Conservation (phyloP, 2,113 vertebrate species). For the Neotragus pygmaeus region DNA sequence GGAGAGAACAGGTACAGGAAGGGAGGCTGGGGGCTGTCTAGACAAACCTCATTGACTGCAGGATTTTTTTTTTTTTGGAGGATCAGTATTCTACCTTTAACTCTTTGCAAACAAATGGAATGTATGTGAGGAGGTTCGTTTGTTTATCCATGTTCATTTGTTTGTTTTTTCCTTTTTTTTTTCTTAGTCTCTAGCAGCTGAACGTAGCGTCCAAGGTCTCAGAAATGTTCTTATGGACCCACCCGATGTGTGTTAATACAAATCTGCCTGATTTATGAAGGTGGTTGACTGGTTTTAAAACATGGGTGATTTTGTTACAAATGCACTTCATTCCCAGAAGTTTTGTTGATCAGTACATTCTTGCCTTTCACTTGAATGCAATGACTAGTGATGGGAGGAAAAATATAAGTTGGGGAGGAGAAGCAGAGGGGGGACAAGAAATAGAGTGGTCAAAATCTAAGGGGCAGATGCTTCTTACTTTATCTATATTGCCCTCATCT, state of each 20-base stretch:
- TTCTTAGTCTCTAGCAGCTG: background rate
- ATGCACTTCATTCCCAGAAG: background rate
- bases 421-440: background rate
- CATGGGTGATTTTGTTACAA: background rate
- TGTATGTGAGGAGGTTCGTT: background rate
- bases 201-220: background rate
- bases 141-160: background rate
- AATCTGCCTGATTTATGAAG: background rate
- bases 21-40: background rate
- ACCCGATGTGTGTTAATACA: background rate
- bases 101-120: background rate
- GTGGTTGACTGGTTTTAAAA: background rate
- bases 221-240: background rate
- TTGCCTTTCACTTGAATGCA: background rate
- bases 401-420: background rate
- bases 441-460: background rate
- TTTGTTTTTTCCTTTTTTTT: background rate
- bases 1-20: background rate
- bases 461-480: background rate
- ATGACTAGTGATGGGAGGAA: background rate
- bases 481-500: background rate
- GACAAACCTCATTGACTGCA: background rate
- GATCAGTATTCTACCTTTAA: background rate
- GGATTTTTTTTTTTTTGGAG: background rate
- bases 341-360: conserved; percentile 15